Base-by-base conservation (phyloP, 2,888 invertebrate species). In the Leptothorax acervorum region DNA sequence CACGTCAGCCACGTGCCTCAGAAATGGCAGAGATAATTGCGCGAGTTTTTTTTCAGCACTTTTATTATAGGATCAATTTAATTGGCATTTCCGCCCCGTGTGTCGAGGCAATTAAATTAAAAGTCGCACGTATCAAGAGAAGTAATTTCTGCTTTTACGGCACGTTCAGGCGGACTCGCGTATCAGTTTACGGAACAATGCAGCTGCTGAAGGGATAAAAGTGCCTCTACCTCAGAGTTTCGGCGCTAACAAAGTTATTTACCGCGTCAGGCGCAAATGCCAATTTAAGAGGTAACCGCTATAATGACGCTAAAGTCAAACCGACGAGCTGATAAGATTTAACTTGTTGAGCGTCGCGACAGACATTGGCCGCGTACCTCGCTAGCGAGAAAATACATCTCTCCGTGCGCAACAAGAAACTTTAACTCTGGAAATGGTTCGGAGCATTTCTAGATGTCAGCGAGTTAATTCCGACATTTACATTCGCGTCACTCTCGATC, bases 181-280 rank as follows among this genome's bases (percentile, higher is more conserved):
- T 71, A 73, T 81, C 73, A 81, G 79, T 81, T 71, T 71, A 81
- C 60, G 48, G 73, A 81, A 81, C 79, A 81, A 71, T 81, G 48
- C 79, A 60, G 48, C 73, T 60, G 79, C 35, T 23, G 35, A 48
- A 48, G 48, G 35, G 71, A 71, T 71, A 81, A 81, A 81, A 81
- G 73, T 81, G 60, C 3, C 48, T 11, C 57, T 71, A 48, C 39
- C 23, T 60, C 39, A 15, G 60, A 71, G 39, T 81, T 81, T 81
- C 28, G 79, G 71, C 39, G 60, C 39, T 60, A 62, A 81, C 73
- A 48, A 71, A 81, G 71, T 81, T 81, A 81, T 71, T 81, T 60
- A 81, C 60, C 79, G 48, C 48, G 70, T 79, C 57, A 48, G 48
- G 35, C 57, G 71, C 79, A 70, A 79, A 79, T 79, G 71, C 60